A percentile compares a stretch with the other conserved stretches of the same genome.
Evolutionary conservation across 2,797 vertebrate species (phyloP).

Genomic region (Enteromius fasciolatus): DNA sequence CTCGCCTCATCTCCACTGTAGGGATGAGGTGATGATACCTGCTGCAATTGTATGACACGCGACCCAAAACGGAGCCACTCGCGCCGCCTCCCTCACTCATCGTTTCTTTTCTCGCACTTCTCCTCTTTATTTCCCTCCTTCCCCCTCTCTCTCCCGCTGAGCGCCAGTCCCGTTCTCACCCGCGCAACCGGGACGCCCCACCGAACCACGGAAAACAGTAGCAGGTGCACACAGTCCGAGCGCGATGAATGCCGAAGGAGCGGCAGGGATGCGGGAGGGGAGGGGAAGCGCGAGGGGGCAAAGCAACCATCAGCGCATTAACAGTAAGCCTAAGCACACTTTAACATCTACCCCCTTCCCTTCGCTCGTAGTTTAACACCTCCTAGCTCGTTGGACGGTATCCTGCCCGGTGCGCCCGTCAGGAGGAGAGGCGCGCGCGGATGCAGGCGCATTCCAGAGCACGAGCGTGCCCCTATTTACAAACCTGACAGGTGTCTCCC

Average conservation of each 20-base stretch:
- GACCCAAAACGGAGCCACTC: slow-evolving; percentile 29
- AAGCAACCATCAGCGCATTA: slow-evolving; percentile 54
- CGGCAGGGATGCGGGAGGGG: slow-evolving; percentile 44
- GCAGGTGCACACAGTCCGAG: slow-evolving; percentile 60
- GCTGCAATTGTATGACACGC: slow-evolving; percentile 48
- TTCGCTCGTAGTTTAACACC: slow-evolving; percentile 44
- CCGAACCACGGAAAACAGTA: slow-evolving; percentile 51
- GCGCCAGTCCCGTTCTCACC: slow-evolving; percentile 32
- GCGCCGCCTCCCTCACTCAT: slow-evolving; percentile 28
- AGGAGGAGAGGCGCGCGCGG: slow-evolving; percentile 49
- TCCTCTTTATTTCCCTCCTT: not conserved
- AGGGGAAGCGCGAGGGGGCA: slow-evolving; percentile 28
- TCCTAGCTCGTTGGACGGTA: slow-evolving; percentile 49
- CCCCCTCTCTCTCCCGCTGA: not conserved
- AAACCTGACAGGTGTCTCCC: slow-evolving; percentile 75
- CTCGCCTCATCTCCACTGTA: slow-evolving; percentile 1
- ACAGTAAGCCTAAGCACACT: slow-evolving; percentile 64
- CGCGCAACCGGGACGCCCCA: slow-evolving; percentile 53
- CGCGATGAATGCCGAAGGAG: slow-evolving; percentile 56
- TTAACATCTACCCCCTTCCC: slow-evolving; percentile 58
- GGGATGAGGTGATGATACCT: slow-evolving; percentile 53
- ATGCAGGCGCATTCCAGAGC: slow-evolving; percentile 74
- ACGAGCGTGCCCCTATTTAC: slow-evolving; percentile 60
- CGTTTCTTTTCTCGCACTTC: slow-evolving; percentile 15
- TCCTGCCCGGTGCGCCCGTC: slow-evolving; percentile 47